Evolutionary conservation across 2,888 invertebrate species (phyloP).

Genomic region (Willowsia nigromaculata): DNA sequence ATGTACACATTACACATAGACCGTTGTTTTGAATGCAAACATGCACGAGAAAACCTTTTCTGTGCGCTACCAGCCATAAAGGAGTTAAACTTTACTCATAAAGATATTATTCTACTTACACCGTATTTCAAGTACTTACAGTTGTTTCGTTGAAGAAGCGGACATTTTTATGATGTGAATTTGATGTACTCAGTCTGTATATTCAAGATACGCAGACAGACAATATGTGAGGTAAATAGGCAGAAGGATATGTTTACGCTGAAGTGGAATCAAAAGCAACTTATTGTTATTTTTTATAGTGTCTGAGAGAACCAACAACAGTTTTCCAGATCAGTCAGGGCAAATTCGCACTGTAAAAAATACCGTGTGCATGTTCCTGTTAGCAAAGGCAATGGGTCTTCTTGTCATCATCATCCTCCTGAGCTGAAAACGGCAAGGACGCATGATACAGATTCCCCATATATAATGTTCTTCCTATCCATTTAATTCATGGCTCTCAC

Average conservation of each 20-base stretch:
- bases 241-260: background rate
- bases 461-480: conserved; percentile 22
- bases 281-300: conserved; percentile 17
- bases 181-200: background rate
- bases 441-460: background rate
- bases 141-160: background rate
- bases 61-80: background rate
- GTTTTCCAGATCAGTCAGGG: background rate
- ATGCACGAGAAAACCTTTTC: too few species aligned
- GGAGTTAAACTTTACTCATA: background rate
- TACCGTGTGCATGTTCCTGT: background rate
- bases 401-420: background rate
- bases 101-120: background rate
- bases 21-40: too few species aligned
- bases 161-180: background rate
- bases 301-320: background rate
- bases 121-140: background rate
- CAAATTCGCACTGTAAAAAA: conserved; percentile 9
- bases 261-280: background rate
- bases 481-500: conserved; percentile 37
- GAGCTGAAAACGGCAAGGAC: background rate
- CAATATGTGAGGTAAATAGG: background rate
- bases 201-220: background rate
- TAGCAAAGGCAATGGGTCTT: background rate
- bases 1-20: background rate